Conservation (phyloP, 1,140 invertebrate species). For the Aporrectodea caliginosa region DNA sequence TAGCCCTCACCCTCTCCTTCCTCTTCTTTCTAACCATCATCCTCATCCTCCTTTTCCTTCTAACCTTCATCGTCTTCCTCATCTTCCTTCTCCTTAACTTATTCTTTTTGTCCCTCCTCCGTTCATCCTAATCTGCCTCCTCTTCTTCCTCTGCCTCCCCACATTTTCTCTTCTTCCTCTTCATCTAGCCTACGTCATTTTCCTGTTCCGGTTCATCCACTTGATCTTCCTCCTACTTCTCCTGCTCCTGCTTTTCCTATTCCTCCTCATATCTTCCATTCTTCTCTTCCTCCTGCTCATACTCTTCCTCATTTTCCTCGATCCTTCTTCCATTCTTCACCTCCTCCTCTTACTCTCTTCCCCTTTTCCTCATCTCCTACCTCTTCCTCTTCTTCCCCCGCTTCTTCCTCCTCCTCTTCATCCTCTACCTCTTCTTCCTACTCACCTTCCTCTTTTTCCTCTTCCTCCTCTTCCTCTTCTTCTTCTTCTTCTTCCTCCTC, state of each 20-base stretch:
- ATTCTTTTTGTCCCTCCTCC: too few species aligned
- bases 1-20: too few species aligned
- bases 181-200: too few species aligned
- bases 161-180: too few species aligned
- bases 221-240: constrained; percentile 5
- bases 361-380: background rate
- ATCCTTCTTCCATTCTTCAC: background rate
- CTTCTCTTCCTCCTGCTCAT: background rate
- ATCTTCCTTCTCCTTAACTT: too few species aligned
- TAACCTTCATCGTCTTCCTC: too few species aligned
- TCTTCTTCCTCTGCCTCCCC: too few species aligned
- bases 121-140: too few species aligned
- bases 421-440: background rate
- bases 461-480: background rate
- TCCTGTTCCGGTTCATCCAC: background rate
- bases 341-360: background rate
- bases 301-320: background rate
- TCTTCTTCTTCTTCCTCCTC: background rate
- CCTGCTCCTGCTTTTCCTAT: constrained; percentile 4
- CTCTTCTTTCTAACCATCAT: too few species aligned
- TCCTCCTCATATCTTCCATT: background rate
- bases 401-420: background rate
- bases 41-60: too few species aligned
- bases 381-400: background rate
- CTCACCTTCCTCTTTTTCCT: background rate